Conservation (phyloP, 2,113 vertebrate genomes). For the Circaetus gallicus region DNA sequence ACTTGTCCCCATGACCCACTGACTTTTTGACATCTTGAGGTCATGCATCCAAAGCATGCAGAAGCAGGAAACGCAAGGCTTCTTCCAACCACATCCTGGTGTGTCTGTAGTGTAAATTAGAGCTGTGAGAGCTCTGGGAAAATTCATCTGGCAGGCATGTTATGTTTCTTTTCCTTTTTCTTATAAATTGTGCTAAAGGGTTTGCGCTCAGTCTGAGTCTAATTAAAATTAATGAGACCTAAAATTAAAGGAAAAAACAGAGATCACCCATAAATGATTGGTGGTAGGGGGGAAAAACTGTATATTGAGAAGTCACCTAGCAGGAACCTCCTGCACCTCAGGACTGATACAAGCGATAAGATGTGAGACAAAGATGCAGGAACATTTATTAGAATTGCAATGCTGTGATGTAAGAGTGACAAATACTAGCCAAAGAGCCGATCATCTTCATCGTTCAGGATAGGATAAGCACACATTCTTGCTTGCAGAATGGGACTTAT, state of each 20-base stretch:
- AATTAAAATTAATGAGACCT: slow-evolving; percentile 23
- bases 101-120: slow-evolving; percentile 48
- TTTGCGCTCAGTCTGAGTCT: not conserved
- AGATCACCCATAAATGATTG: not conserved
- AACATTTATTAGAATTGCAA: not conserved
- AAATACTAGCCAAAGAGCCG: not conserved
- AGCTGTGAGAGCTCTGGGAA: slow-evolving; percentile 45
- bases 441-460: not conserved
- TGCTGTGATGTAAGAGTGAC: not conserved
- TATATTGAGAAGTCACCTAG: not conserved
- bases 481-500: not conserved
- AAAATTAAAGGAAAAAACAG: not conserved
- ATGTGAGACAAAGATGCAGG: not conserved
- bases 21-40: slow-evolving; percentile 59
- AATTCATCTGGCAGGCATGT: slow-evolving; percentile 51
- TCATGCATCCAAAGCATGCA: slow-evolving; percentile 52
- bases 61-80: slow-evolving; percentile 55
- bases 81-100: slow-evolving; percentile 61
- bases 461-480: not conserved
- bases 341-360: not conserved
- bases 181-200: not conserved
- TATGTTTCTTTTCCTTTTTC: slow-evolving; percentile 40
- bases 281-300: not conserved
- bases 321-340: not conserved
- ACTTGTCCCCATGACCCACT: slow-evolving; percentile 45